phyloP scores from a whole-genome alignment of 2,797 vertebrate species.

The Saxicola maurus region DNA sequence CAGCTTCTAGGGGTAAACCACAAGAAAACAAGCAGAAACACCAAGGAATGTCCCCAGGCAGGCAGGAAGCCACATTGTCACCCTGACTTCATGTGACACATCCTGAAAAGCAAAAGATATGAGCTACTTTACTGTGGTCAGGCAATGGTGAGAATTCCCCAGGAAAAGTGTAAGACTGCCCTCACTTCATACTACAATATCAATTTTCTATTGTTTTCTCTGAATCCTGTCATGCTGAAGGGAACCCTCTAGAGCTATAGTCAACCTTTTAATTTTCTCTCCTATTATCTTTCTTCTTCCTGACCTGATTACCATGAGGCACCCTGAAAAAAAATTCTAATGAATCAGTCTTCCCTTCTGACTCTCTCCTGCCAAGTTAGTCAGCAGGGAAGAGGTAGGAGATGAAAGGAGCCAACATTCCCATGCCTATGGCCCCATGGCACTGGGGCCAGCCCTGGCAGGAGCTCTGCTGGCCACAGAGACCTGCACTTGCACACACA shows the following conservation, averaged over 20 bases:
- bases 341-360: not conserved
- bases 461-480: not conserved
- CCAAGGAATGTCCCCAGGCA: not conserved
- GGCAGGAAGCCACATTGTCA: not conserved
- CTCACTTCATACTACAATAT: not conserved
- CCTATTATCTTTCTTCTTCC: not conserved
- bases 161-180: not conserved
- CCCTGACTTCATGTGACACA: rapidly evolving
- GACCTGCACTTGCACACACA: not conserved
- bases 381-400: not conserved
- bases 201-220: not conserved
- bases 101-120: not conserved
- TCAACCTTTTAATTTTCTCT: not conserved
- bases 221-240: not conserved
- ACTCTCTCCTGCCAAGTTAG: not conserved
- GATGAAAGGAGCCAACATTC: not conserved
- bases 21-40: not conserved
- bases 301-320: not conserved
- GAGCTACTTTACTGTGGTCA: not conserved
- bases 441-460: not conserved
- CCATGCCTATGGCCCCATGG: rapidly evolving
- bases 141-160: not conserved
- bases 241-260: not conserved
- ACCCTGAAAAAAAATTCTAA: not conserved
- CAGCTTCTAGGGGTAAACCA: not conserved